Evolutionary conservation across 2,888 invertebrate species (phyloP).

Genomic region (Patella pellucida): DNA sequence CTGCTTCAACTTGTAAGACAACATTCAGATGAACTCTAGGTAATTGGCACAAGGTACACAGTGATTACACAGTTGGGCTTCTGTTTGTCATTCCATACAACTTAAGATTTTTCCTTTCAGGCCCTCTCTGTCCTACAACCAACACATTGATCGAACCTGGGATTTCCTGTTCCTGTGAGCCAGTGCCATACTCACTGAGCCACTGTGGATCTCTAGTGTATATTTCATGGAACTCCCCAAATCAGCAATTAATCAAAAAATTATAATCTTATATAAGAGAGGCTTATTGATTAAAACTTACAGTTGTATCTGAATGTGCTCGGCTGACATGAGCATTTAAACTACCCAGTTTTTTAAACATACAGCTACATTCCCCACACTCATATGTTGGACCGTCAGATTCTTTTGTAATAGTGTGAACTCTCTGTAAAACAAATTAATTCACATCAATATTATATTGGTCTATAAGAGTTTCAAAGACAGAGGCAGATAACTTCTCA

Average conservation of each 20-base stretch:
- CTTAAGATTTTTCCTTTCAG: neutral
- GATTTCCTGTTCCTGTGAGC: no score
- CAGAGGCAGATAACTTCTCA: neutral
- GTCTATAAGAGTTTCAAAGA: no score
- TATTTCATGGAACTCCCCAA: neutral
- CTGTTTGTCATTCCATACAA: no score
- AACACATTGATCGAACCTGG: no score
- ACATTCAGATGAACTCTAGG: no score
- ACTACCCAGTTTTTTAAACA: conserved; percentile 78
- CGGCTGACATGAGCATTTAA: conserved; percentile 80
- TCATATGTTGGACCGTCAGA: conserved; percentile 71
- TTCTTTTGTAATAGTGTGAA: conserved; percentile 68
- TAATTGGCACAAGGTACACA: no score
- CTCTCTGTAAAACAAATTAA: conserved; percentile 69
- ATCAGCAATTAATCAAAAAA: no score
- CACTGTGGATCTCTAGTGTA: neutral
- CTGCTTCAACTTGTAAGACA: no score
- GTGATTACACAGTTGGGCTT: no score
- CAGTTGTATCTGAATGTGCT: conserved; percentile 72
- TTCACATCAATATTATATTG: neutral
- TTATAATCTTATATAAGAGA: neutral
- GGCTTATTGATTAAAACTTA: conserved; percentile 19
- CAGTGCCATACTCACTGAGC: no score
- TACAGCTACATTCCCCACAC: conserved; percentile 79
- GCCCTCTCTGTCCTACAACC: neutral